Base-by-base conservation (phyloP, 2,888 invertebrate species). In the Oscheius sp. region DNA sequence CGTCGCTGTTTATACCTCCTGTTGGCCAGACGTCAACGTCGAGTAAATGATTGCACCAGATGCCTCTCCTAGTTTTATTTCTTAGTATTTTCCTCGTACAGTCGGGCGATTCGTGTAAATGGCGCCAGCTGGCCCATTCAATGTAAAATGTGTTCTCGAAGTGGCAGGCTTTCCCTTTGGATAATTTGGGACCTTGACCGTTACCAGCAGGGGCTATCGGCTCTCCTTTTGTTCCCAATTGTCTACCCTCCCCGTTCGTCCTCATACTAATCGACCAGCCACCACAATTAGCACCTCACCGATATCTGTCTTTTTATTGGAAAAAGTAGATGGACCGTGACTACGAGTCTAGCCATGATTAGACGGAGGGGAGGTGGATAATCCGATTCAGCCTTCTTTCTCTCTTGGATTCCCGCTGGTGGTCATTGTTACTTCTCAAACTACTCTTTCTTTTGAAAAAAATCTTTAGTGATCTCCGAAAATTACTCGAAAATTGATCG, bases 91-190 rank as follows among this genome's bases (percentile, higher is more conserved):
- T 49, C 21, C 21, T 21, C 49, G 49, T 49, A 49, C 49, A 49
- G 49, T 49, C 35, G 3, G 35, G 35, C 9, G 35, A 35, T 35
- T 53, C 25, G 1, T 25, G 6, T 12, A 58, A 29, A 58, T 29
- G 23, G 63, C 45, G 25, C 43, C 46, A 21, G 52, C 27, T 66
- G 49, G 52, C 66, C 35, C 52, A 29, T 49, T 61, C 61, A 61
- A 61, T 61, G 61, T 61, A 43, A 49, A 45, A 61, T 61, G 52
- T 66, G 66, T 52, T 66, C 66, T 66, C 66, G 52, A 66, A 66
- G 66, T 52, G 66, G 52, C 66, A 66, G 63, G 13, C 21, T 27
- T 21, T 45, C 49, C 13, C 49, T 13, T 13, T 43, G 41, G 45
- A 45, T 23, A 35, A 41, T n/a, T 29, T 35, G 35, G 63, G 63